Evolutionary conservation across 2,797 vertebrate species (phyloP), one percentile per base, ranked within the genome.

Genomic region (Allobates femoralis): DNA sequence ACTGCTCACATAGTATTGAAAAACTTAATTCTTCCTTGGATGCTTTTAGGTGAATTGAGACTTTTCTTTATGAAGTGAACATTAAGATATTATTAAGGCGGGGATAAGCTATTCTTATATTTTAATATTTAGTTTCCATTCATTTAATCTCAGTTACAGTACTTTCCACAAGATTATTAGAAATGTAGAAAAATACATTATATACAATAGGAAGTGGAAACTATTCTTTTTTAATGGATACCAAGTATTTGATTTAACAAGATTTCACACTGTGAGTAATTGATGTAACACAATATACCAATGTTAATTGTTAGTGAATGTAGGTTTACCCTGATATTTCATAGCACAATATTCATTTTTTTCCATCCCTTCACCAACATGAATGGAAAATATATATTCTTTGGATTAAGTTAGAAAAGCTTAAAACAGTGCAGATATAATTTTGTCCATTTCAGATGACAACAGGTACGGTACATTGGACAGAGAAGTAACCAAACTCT

Each of bases 191-290:
- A 23, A 46, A n/a, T n/a, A 14, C 69, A 73, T 1, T 46, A 26
- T 7, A 19, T 23, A n/a, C 21, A 73, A 41, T 46, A 46, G 37
- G 16, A 12, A 73, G n/a, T n/a, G 21, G 21, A 41, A 46, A 73
- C 11, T 41, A 23, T 73, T 73, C 37, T 41, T 26, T 21, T 73
- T 73, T 41, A 4, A 73, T n/a, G 41, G 19, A 71, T 41, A 37
- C 16, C 10, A 23, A 21, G 2, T 73, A 73, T 73, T 50, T 73
- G 1, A 41, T 7, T n/a, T 73, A 15, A 46, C 23, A 73, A n/a
- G 37, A 23, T 46, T 73, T n/a, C 69, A 73, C 23, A 73, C 69
- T 73, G 30, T 69, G 21, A 12, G 28, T 66, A 66, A 66, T 66
- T 66, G 37, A n/a, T n/a, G 69, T 19, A n/a, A 66, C 32, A 46